Evolutionary conservation across 2,797 vertebrate genomes (phyloP).

Genomic region (Alca torda): DNA sequence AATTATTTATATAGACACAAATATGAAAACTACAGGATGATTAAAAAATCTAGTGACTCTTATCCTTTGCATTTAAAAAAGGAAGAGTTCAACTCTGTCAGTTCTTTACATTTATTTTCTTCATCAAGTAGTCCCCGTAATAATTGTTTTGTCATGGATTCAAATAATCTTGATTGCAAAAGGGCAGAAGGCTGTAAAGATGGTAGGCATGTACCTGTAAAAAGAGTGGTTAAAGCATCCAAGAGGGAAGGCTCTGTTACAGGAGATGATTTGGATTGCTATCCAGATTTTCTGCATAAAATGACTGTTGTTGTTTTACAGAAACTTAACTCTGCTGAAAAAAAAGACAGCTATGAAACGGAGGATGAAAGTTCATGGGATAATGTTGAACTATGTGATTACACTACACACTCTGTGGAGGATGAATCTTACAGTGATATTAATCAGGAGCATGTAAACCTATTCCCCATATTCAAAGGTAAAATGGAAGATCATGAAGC

Average conservation of each 20-base stretch:
- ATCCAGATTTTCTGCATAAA: constrained; percentile 86
- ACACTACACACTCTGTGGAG: constrained; percentile 80
- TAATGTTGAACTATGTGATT: constrained; percentile 81
- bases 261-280: constrained; percentile 81
- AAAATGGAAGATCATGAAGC: constrained; percentile 77
- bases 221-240: constrained; percentile 76
- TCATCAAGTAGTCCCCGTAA: constrained; percentile 80
- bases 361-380: constrained; percentile 85
- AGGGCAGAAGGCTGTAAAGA: constrained; percentile 76
- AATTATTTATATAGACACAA: constrained; percentile 81
- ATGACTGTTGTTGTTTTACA: constrained; percentile 89
- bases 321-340: constrained; percentile 84
- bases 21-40: constrained; percentile 76
- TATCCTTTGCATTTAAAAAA: constrained; percentile 82
- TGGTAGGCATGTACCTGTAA: constrained; percentile 77
- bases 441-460: constrained; percentile 78
- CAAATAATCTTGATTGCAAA: constrained; percentile 71
- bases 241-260: constrained; percentile 75
- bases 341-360: constrained; percentile 79
- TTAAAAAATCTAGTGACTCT: constrained; percentile 79
- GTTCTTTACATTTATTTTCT: constrained; percentile 78
- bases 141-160: constrained; percentile 79
- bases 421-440: constrained; percentile 79
- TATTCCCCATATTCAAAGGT: constrained; percentile 82
- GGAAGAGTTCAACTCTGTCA: constrained; percentile 77